Percentiles rank a stretch among this genome's conserved stretches.
Evolutionary conservation across 2,113 vertebrate genomes (phyloP).

Genomic region (Asarcornis scutulata): DNA sequence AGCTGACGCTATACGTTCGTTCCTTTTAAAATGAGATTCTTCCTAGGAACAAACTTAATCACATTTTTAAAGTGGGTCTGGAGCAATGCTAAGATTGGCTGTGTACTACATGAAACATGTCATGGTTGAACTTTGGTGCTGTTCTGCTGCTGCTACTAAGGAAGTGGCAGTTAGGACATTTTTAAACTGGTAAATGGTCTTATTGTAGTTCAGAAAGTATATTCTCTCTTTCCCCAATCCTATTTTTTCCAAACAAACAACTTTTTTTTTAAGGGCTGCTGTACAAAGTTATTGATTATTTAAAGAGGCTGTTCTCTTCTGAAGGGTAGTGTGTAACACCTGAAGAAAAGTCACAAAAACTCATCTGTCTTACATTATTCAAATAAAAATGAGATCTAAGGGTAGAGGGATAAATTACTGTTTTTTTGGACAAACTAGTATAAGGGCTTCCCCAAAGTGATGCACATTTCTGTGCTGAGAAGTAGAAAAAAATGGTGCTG

Average conservation of each 20-base stretch:
- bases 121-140: background rate
- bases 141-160: background rate
- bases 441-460: background rate
- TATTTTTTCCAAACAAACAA: background rate
- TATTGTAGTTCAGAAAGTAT: background rate
- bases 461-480: background rate
- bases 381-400: background rate
- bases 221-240: background rate
- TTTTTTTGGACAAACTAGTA: background rate
- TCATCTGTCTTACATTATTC: background rate
- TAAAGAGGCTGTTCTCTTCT: background rate
- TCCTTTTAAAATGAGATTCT: background rate
- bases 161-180: background rate
- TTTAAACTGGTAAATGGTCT: background rate
- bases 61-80: background rate
- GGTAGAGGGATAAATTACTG: background rate
- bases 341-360: background rate
- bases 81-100: background rate
- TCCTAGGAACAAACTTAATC: background rate
- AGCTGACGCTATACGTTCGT: background rate
- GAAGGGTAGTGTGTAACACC: background rate
- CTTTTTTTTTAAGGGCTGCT: background rate
- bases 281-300: background rate
- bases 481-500: background rate
- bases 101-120: background rate